Base-by-base conservation (phyloP, 2,888 invertebrate species). In the Cosmopolites sordidus region DNA sequence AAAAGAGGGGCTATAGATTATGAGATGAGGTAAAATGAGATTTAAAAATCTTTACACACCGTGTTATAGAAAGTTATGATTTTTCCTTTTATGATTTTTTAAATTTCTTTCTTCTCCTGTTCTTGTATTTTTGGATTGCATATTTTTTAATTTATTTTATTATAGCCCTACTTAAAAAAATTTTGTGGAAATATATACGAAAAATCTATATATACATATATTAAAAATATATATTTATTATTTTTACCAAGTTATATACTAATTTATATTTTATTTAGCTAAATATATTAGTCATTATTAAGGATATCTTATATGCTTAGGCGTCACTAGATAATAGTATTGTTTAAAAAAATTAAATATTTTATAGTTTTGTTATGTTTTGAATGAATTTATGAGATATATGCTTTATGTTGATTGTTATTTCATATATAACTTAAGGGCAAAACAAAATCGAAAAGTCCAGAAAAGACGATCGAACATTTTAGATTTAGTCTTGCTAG, bases 401-500 rank as follows among this genome's bases (percentile, higher is more conserved):
- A 44, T 15, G 30, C 47, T 55, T 51, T 17, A 50, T 43, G 43
- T 48, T 52, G 6, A 16, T 16, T 8, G 16, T 38, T 49, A 22
- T 30, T 48, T 49, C 27, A 40, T 14, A 40, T 40, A 16, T 40
- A 40, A 12, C 15, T 8, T 40, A 5, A 40, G 15, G 12, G 12
- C 38, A 12, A 33, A n/a, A 33, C 3, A 33, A 5, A 5, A 11
- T 4, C 33, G 12, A 33, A 11, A 12, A n/a, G 11, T n/a, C 12
- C 3, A 33, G 12, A n/a, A 4, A 33, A 3, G 33, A 12, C 33
- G 33, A 9, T n/a, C 33, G 11, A 12, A 15, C 8, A 49, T 16
- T 15, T 6, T 50, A 49, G 54, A 42, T 15, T 55, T 68, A 66
- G 69, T 67, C 68, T 67, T 66, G 62, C 54, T 61, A 58, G 45